Evolutionary conservation across 2,113 vertebrate genomes (phyloP).

Genomic region (Prionailurus bengalensis): DNA sequence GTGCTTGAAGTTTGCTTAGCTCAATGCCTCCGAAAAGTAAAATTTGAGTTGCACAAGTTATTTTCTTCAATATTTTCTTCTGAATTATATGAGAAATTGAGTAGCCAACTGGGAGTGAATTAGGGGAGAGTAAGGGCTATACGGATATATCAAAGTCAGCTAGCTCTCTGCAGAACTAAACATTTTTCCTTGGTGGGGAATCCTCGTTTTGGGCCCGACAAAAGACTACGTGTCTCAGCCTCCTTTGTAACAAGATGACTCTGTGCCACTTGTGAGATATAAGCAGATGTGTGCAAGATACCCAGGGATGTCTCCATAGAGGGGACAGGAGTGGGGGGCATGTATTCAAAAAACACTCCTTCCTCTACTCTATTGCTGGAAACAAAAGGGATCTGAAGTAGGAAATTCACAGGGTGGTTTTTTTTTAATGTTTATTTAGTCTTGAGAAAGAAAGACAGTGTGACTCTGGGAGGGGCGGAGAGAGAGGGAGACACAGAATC

Average conservation of each 20-base stretch:
- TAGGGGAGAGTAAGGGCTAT: rapidly evolving
- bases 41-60: not conserved
- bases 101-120: not conserved
- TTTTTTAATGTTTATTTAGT: no score
- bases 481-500: no score
- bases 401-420: not conserved
- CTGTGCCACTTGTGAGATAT: not conserved
- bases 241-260: not conserved
- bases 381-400: not conserved
- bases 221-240: not conserved
- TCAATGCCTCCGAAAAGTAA: not conserved
- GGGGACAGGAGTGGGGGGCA: rapidly evolving
- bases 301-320: not conserved
- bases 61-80: not conserved
- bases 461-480: no score
- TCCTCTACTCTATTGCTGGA: not conserved
- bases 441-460: no score
- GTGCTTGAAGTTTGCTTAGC: not conserved
- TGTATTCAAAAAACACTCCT: not conserved
- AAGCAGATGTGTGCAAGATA: not conserved
- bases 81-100: not conserved
- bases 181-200: not conserved
- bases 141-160: not conserved
- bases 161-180: not conserved
- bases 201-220: not conserved